Evolutionary conservation across 2,888 invertebrate genomes (phyloP), one percentile per base, ranked within the genome.

Genomic region (Cremastinae sp.): DNA sequence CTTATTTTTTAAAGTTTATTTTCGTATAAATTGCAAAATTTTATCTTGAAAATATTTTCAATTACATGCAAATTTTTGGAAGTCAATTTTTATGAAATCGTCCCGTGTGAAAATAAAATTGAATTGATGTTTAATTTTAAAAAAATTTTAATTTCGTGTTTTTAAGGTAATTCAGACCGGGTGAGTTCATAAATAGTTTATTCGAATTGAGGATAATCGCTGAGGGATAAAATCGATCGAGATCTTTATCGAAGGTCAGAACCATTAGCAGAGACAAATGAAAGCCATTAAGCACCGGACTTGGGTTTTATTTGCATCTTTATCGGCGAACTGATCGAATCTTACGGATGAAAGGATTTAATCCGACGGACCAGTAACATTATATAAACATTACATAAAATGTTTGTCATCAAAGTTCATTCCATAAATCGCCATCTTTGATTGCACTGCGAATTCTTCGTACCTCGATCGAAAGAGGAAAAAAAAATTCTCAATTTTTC

Each of bases 381-480:
- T 75, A 75, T 53, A 75, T 75, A 75, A 75, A 56, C 72, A n/a
- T 64, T 39, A 61, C 62, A 37, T n/a, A n/a, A n/a, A n/a, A n/a
- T n/a, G 56, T 59, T 49, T 58, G 49, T 47, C 62, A 56, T 55
- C 51, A 41, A 66, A 51, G 41, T 61, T 12, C 49, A 49, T 43
- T 49, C 22, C 9, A 12, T 9, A 37, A 49, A n/a, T 18, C 45
- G 9, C 55, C 12, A 56, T 43, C 28, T 53, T 56, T n/a, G 35
- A 9, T 14, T 8, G 22, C 39, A 37, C 41, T 9, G 37, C n/a
- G 14, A 45, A 64, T 51, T 14, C 8, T 16, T 20, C 49, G 35
- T 49, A 8, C 18, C 18, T 49, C 49, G 49, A 49, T 3, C 2
- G 3, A 2, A 3, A 43, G 43, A 28, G 28, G 5, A 28, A 28